phyloP scores from a whole-genome alignment of 2,888 invertebrate species.

The Icerya purchasi region DNA sequence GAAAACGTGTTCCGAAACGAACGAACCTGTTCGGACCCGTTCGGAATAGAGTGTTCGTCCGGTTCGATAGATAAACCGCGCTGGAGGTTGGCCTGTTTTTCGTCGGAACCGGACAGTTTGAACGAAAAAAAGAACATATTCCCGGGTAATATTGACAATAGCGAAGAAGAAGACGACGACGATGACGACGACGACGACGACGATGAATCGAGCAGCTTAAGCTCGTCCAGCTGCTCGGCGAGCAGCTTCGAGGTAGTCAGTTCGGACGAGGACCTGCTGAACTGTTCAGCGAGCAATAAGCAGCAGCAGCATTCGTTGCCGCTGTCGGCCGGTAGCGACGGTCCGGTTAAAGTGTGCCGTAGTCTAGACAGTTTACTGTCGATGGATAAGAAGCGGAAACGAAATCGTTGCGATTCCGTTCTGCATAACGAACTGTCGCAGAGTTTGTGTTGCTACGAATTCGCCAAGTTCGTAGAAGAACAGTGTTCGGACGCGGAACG shows the following conservation, averaged over 20 bases:
- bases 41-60: conserved; percentile 27
- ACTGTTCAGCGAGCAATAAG: conserved; percentile 10
- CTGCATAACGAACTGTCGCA: conserved; percentile 19
- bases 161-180: neutral
- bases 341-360: conserved; percentile 26
- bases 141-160: too few species aligned
- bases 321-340: conserved; percentile 11
- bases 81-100: conserved; percentile 24
- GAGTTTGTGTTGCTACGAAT: conserved; percentile 17
- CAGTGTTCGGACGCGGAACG: conserved; percentile 2
- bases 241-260: conserved; percentile 16
- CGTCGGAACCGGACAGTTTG: conserved; percentile 10
- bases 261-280: conserved; percentile 14
- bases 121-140: neutral
- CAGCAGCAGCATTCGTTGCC: conserved; percentile 10
- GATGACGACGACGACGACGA: conserved; percentile 13
- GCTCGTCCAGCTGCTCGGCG: conserved; percentile 14
- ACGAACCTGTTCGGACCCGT: conserved; percentile 17
- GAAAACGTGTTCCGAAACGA: conserved; percentile 28
- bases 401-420: conserved; percentile 7
- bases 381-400: conserved; percentile 11
- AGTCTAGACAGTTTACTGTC: conserved; percentile 30
- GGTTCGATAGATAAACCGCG: conserved; percentile 18
- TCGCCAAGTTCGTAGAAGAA: neutral
- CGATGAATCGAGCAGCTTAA: conserved; percentile 16